These are phyloP conservation scores for Drosophila pseudotalamancana DNA, from an alignment of 2,888 invertebrate genomes.

Conservation along the genomic window DNA sequence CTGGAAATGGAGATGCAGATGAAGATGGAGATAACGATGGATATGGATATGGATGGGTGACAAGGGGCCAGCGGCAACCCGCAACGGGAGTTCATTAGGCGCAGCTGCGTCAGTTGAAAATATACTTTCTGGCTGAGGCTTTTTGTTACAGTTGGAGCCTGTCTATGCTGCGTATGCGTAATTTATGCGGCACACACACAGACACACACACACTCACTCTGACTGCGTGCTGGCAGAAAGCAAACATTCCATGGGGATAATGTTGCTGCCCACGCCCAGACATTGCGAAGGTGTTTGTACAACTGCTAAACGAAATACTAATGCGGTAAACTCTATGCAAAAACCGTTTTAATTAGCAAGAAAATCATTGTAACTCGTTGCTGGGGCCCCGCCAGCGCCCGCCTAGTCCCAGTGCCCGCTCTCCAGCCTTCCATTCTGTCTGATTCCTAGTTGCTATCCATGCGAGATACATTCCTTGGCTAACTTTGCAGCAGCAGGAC, in stretches of 20 bases:
- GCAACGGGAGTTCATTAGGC: constrained; percentile 72
- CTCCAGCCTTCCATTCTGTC: no score
- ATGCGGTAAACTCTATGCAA: constrained; percentile 80
- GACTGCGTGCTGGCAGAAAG: constrained; percentile 21
- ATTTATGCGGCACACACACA: constrained; percentile 62
- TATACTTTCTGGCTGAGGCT: constrained; percentile 55
- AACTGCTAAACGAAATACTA: constrained; percentile 78
- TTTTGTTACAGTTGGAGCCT: constrained; percentile 33
- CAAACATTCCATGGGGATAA: constrained; percentile 48
- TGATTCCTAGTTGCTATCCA: neutral
- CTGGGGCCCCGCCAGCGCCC: neutral
- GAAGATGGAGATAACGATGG: constrained; percentile 18
- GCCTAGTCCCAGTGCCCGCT: neutral
- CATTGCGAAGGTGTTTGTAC: constrained; percentile 66
- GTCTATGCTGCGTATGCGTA: constrained; percentile 66
- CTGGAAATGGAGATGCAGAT: neutral
- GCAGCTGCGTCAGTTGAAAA: constrained; percentile 57
- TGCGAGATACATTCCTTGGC: constrained; percentile 25
- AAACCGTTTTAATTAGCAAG: constrained; percentile 81
- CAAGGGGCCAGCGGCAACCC: constrained; percentile 32
- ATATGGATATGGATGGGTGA: constrained; percentile 10
- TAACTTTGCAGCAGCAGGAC: constrained; percentile 1
- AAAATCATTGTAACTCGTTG: constrained; percentile 80
- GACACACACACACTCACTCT: constrained; percentile 2
- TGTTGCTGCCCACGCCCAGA: constrained; percentile 27